These are phyloP conservation scores for Callipepla squamata DNA, from an alignment of 2,113 vertebrate species.

Conservation along the genomic window DNA sequence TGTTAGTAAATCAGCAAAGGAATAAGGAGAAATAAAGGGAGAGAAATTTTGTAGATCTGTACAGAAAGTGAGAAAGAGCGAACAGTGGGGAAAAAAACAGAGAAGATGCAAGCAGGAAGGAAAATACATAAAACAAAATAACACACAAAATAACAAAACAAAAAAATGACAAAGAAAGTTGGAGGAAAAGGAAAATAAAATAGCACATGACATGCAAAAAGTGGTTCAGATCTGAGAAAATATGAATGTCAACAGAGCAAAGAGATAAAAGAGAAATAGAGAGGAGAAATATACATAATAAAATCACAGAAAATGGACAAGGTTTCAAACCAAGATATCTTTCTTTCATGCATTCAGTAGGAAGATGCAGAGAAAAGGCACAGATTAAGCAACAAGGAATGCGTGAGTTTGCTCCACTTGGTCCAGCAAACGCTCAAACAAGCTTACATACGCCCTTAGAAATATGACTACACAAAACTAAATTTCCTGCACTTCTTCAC, in stretches of 20 bases:
- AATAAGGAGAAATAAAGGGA: background rate
- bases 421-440: background rate
- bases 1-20: background rate
- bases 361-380: background rate
- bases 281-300: background rate
- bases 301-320: background rate
- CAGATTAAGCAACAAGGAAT: background rate
- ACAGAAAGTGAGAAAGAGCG: background rate
- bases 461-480: background rate
- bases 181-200: slow-evolving; percentile 16
- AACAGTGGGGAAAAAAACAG: background rate
- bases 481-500: background rate
- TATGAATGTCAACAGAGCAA: slow-evolving; percentile 41
- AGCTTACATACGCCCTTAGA: background rate
- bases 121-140: background rate
- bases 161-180: slow-evolving; percentile 47
- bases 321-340: background rate
- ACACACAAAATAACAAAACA: slow-evolving; percentile 25
- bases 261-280: slow-evolving; percentile 47
- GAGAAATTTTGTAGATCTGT: background rate
- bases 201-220: slow-evolving; percentile 19
- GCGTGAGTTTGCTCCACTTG: background rate
- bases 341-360: background rate
- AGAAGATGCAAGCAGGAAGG: slow-evolving; percentile 10
- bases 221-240: slow-evolving; percentile 41